Evolutionary conservation across 92 coral and sea anemone genomes (phyloP).

Genomic region (Actinernus sp.): DNA sequence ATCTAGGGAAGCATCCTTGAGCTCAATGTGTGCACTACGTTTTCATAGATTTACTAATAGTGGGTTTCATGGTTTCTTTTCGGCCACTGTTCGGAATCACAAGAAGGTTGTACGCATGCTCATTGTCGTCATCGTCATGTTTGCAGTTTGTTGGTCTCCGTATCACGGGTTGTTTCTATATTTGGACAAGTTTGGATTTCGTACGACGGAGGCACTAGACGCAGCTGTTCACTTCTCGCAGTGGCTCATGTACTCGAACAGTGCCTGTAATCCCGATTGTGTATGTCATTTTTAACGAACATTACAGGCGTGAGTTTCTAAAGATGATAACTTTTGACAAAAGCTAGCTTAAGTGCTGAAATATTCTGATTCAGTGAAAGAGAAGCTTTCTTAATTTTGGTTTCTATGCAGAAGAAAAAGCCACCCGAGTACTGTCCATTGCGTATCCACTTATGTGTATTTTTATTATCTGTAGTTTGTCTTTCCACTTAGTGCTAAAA

Average conservation of each 20-base stretch:
- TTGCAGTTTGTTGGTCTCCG: constrained; percentile 65
- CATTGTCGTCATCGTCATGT: constrained; percentile 46
- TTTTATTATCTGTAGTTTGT: too few species aligned
- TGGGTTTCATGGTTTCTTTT: too few species aligned
- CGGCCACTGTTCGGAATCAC: constrained; percentile 47
- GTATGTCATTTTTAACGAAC: constrained; percentile 41
- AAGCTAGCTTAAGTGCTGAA: too few species aligned
- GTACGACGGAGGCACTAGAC: constrained; percentile 32
- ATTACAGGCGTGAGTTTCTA: constrained; percentile 49
- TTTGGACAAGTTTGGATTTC: constrained; percentile 23
- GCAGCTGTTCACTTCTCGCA: constrained; percentile 40
- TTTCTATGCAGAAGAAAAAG: too few species aligned
- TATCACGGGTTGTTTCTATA: constrained; percentile 53
- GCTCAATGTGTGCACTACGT: too few species aligned
- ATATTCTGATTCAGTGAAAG: too few species aligned
- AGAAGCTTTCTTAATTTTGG: too few species aligned
- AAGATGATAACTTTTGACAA: constrained; percentile 18
- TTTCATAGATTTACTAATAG: too few species aligned
- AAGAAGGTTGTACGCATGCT: constrained; percentile 55
- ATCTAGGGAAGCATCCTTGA: too few species aligned
- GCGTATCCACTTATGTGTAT: too few species aligned
- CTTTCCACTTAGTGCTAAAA: too few species aligned
- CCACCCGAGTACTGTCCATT: too few species aligned
- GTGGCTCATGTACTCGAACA: constrained; percentile 68
- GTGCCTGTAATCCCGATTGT: constrained; percentile 64